These are phyloP conservation scores for Platalea minor DNA, from an alignment of 2,797 vertebrate genomes.

Conservation along the genomic window DNA sequence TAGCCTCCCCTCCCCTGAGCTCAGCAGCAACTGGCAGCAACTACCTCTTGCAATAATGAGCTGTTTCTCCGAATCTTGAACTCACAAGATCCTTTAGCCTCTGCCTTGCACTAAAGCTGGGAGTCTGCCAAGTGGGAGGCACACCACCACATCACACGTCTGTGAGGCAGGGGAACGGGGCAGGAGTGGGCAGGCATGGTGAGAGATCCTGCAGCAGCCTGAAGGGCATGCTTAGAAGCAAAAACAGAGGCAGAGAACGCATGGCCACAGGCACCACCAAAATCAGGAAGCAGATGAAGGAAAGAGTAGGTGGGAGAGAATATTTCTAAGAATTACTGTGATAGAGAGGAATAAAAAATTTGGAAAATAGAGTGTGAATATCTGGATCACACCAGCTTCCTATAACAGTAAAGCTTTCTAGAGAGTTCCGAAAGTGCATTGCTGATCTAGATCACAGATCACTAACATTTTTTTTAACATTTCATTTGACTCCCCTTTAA, in stretches of 20 bases:
- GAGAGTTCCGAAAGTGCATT: background rate
- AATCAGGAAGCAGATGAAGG: background rate
- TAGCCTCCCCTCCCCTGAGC: background rate
- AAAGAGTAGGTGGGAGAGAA: background rate
- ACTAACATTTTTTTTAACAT: background rate
- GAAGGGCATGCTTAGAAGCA: accelerated
- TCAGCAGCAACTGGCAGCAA: background rate
- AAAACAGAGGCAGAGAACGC: background rate
- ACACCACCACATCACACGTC: accelerated
- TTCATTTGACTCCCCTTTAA: background rate
- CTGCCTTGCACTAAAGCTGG: background rate
- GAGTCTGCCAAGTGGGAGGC: background rate
- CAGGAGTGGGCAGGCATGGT: background rate
- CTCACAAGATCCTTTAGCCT: accelerated
- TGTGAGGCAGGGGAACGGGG: background rate
- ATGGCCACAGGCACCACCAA: background rate
- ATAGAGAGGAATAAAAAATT: background rate
- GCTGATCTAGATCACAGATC: background rate
- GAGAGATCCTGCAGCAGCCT: background rate
- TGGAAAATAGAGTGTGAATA: background rate
- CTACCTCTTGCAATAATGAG: background rate
- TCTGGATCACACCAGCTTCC: background rate
- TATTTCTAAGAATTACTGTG: background rate
- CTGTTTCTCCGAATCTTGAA: background rate
- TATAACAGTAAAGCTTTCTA: background rate